Base-by-base conservation (phyloP, 1,140 invertebrate species). In the Bradysia coprophila region DNA sequence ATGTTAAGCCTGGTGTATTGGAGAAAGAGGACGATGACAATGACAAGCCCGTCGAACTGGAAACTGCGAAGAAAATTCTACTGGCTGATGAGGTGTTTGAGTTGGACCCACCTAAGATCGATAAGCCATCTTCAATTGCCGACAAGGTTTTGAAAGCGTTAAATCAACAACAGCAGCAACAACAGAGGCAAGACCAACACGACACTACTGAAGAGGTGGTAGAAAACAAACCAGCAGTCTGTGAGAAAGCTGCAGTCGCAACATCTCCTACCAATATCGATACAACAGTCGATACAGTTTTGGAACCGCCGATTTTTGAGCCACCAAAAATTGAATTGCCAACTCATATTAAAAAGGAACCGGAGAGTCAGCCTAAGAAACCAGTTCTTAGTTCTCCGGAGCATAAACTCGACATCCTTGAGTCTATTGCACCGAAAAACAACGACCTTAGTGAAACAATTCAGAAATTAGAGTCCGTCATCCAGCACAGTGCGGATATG, bases 401-500 rank as follows among this genome's bases (percentile, higher is more conserved):
- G 15, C 54, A 52, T 11, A 60, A 60, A 34, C 48, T 49, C 10
- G 45, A 56, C 36, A 49, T 60, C 19, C 37, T 60, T 5, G 57
- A 60, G 23, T 51, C 56, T 6, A 46, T 60, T 1, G 62, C 64
- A n/a, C 68, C 68, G 23, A 72, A 66, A 44, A 71, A 70, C 44
- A 71, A 67, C 46, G 69, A 71, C 5, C 53, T 73, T 2, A 69
- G 65, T 43, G 71, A 72, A 44, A 73, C 69, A 0, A 73, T 73
- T 47, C 69, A 70, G 49, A 73, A 72, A 49, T 47, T 73, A 20
- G 58, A 61, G 46, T 58, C 55, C 31, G 58, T 56, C 33, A 60
- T 61, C 34, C 54, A 58, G 40, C 46, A 54, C 2, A 54, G 53
- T 0, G 51, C 56, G 0, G 28, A 39, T 3, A 23, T 33, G 8